These are phyloP conservation scores for Aphelenchoides fujianensis DNA, from an alignment of 1,140 invertebrate species.

Conservation along the genomic window DNA sequence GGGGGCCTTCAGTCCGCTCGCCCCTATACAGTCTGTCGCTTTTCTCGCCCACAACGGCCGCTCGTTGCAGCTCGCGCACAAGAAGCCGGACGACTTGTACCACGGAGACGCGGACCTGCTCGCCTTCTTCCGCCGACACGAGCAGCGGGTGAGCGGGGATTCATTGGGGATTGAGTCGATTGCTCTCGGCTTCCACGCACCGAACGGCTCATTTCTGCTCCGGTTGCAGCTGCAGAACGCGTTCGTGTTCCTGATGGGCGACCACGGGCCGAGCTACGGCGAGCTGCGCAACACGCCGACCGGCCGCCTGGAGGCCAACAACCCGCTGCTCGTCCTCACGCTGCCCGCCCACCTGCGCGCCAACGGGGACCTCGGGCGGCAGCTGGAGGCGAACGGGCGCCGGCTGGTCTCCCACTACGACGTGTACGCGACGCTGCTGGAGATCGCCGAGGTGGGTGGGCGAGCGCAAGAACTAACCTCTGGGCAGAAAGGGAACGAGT, in stretches of 20 bases:
- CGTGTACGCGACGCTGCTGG: conserved; percentile 33
- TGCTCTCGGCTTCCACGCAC: no score
- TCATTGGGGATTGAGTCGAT: no score
- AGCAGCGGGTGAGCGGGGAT: no score
- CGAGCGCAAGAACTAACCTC: no score
- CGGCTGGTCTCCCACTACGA: conserved; percentile 40
- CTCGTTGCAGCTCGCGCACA: background rate
- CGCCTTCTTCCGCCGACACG: background rate
- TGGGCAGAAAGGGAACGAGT: no score
- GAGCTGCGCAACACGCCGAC: conserved; percentile 10
- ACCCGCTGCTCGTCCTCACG: conserved; percentile 29
- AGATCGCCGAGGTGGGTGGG: conserved; percentile 40
- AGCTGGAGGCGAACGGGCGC: conserved; percentile 24
- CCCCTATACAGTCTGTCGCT: no score
- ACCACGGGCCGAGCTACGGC: conserved; percentile 36
- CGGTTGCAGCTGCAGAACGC: conserved; percentile 36
- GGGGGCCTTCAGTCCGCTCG: no score
- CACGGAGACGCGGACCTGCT: background rate
- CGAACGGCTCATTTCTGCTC: no score
- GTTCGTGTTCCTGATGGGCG: conserved; percentile 38
- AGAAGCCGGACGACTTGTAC: background rate
- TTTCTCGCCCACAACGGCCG: no score
- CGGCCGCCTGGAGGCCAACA: conserved; percentile 36
- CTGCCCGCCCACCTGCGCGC: conserved; percentile 28
- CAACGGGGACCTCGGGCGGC: conserved; percentile 16